Base-by-base conservation (phyloP, 2,113 vertebrate species). In the Pygoscelis antarcticus region DNA sequence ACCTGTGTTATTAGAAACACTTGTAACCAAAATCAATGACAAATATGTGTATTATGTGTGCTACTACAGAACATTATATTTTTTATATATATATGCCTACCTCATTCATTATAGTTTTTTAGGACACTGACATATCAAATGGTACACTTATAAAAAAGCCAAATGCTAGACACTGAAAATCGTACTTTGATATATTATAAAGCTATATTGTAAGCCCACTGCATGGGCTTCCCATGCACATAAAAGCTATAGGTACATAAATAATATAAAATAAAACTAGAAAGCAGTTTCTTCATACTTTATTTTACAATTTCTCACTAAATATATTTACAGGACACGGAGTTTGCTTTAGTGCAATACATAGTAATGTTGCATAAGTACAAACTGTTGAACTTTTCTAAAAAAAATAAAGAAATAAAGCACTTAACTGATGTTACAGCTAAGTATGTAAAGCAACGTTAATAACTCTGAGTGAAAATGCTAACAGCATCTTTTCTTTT, bases 301-400 rank as follows among this genome's bases (percentile, higher is more conserved):
- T 98, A 98, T 98, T 97, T 98, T 99, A 99, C 98, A 99, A 98
- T 98, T 99, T 98, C 96, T 99, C 98, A 99, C 99, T 99, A 98
- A 99, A 98, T 99, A 98, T 99, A 99, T 99, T 99, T 99, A 99
- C 99, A 99, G 98, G 98, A 99, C 98, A 98, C 98, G 94, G 98
- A 98, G 98, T 99, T 99, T 98, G 98, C 98, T 99, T 98, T 98
- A 99, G 98, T 99, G 99, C 99, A 99, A 99, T 99, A 99, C 99
- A 99, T 98, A 99, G 97, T 98, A 99, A 99, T 99, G 99, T 99
- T 99, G 99, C 99, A 99, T 99, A 99, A 99, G 98, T 99, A 99
- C 98, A 99, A 99, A 99, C 98, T 94, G 97, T 98, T 98, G 97
- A 98, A 95, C 97, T 96, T 96, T 98, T 98, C 98, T 98, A 98